A percentile compares a stretch with the other conserved stretches of the same genome.
Conservation (phyloP, 2,797 vertebrate genomes). For the Alexandromys oeconomus region DNA sequence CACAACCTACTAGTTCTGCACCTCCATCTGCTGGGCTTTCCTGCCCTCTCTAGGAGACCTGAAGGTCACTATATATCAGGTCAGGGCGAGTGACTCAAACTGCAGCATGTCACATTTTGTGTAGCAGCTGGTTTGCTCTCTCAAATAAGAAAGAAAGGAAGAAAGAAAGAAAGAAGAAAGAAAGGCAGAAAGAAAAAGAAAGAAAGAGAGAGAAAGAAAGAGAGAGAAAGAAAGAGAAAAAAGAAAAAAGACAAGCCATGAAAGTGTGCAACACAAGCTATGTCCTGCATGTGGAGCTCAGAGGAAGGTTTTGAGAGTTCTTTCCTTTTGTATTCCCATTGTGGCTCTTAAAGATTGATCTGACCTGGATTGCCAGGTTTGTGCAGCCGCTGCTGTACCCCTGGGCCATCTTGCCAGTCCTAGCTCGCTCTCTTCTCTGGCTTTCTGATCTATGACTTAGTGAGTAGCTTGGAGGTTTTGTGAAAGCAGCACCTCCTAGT, state of each 20-base stretch:
- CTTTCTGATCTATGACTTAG: conserved; percentile 7
- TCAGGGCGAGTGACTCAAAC: neutral
- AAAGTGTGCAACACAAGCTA: neutral
- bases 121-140: conserved; percentile 15
- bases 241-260: neutral
- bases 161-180: neutral
- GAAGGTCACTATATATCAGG: neutral
- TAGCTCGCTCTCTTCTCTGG: neutral
- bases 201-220: neutral
- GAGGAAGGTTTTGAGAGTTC: neutral
- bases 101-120: neutral
- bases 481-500: conserved; percentile 1
- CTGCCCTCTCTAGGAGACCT: conserved; percentile 20
- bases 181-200: neutral
- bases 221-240: neutral
- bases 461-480: conserved; percentile 10
- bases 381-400: neutral
- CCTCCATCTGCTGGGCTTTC: neutral
- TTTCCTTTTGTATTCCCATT: neutral
- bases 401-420: neutral
- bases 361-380: neutral
- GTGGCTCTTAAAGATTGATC: neutral
- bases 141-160: neutral
- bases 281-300: neutral
- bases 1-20: neutral